Percentiles rank a stretch among this genome's conserved stretches.
These are phyloP conservation scores for Tragelaphus imberbis DNA, from an alignment of 2,113 vertebrate species.

Conservation along the genomic window DNA sequence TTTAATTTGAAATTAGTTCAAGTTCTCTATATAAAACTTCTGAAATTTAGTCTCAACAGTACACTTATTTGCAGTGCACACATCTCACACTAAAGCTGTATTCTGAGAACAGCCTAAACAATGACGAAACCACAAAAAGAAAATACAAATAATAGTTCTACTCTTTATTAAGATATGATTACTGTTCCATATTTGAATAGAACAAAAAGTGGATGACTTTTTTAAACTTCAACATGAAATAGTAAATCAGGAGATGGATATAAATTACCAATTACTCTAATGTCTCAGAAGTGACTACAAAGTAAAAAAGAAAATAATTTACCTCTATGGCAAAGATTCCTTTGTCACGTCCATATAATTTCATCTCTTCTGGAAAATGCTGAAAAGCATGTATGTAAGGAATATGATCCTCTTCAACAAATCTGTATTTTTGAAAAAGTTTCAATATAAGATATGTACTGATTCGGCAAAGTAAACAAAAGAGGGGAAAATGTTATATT, in stretches of 20 bases:
- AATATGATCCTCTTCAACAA: slow-evolving; percentile 81
- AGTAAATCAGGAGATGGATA: not conserved
- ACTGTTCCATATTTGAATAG: not conserved
- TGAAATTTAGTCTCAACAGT: not conserved
- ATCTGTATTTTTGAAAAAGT: slow-evolving; percentile 68
- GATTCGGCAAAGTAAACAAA: not conserved
- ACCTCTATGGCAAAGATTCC: slow-evolving; percentile 82
- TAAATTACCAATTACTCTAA: not conserved
- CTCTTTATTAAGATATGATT: not conserved
- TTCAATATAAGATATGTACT: not conserved
- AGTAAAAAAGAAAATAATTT: slow-evolving; percentile 11
- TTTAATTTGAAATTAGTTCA: not conserved
- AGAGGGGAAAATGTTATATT: not conserved
- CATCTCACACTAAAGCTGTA: not conserved
- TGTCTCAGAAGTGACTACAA: not conserved
- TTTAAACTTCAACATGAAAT: not conserved
- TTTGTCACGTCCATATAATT: slow-evolving; percentile 80
- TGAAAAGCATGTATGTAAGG: slow-evolving; percentile 82
- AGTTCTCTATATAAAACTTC: not conserved
- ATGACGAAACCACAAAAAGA: not conserved
- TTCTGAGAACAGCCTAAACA: not conserved
- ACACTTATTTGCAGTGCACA: not conserved
- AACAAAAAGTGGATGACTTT: not conserved
- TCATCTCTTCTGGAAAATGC: slow-evolving; percentile 83
- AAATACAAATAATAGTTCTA: not conserved